Percentiles rank a stretch among this genome's conserved stretches.
phyloP scores from a whole-genome alignment of 2,797 vertebrate genomes.

The Tauraco hartlaubi region DNA sequence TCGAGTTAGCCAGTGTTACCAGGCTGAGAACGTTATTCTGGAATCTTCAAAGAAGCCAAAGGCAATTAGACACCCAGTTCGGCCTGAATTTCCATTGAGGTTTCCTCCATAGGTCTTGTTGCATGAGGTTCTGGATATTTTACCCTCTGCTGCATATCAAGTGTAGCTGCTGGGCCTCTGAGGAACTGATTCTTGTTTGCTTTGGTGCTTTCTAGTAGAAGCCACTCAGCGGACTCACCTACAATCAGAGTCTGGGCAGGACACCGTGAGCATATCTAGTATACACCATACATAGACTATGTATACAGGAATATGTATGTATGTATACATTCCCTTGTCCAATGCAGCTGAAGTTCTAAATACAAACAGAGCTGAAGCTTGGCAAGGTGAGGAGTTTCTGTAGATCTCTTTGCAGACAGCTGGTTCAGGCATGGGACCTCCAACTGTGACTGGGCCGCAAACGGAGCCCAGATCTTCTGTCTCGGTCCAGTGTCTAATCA shows the following conservation, averaged over 20 bases:
- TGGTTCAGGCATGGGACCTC: not conserved
- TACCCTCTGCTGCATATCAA: accelerated
- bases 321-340: accelerated
- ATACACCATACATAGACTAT: no score
- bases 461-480: not conserved
- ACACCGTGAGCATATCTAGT: no score
- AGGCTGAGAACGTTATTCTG: not conserved
- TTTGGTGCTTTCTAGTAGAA: not conserved
- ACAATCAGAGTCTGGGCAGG: not conserved
- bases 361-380: not conserved
- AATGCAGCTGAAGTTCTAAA: not conserved
- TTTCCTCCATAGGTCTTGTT: accelerated
- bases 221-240: accelerated
- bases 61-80: not conserved
- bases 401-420: not conserved
- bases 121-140: not conserved
- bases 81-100: not conserved
- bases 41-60: not conserved
- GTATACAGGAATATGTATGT: no score
- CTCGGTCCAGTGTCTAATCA: not conserved
- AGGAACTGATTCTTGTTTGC: not conserved
- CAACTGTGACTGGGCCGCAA: not conserved
- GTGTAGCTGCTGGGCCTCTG: not conserved
- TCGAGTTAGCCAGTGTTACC: not conserved
- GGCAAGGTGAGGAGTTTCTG: not conserved